Conservation (phyloP, 2,888 invertebrate species). For the Tachina grossa region DNA sequence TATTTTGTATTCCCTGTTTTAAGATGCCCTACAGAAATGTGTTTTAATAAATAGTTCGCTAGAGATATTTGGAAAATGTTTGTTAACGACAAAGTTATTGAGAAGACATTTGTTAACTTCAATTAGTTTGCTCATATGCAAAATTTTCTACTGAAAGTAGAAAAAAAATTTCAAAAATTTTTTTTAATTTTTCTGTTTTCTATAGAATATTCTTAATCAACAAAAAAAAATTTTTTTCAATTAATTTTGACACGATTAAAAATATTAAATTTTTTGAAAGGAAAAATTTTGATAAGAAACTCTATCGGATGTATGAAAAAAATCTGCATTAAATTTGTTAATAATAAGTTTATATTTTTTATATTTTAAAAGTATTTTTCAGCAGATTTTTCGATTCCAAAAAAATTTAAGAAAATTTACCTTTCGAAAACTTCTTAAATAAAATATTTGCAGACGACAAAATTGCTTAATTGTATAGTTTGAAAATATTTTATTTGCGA, state of each 20-base stretch:
- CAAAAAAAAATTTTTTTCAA: too few relatives aligned
- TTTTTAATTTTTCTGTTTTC: too few relatives aligned
- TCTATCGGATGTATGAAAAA: too few relatives aligned
- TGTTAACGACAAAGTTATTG: not conserved
- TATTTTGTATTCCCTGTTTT: conserved; percentile 7
- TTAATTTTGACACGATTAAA: too few relatives aligned
- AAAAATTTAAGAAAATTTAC: not conserved
- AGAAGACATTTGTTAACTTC: too few relatives aligned
- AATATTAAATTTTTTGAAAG: too few relatives aligned
- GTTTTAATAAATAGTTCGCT: not conserved
- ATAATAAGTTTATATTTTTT: not conserved
- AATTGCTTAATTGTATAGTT: not conserved
- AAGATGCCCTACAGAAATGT: conserved; percentile 10
- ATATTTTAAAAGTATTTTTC: too few relatives aligned
- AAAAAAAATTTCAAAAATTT: too few relatives aligned
- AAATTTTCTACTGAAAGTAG: too few relatives aligned
- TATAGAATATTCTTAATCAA: too few relatives aligned
- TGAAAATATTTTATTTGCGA: not conserved
- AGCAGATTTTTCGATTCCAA: not conserved
- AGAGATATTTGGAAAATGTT: not conserved
- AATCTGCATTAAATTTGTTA: not conserved
- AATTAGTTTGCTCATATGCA: too few relatives aligned
- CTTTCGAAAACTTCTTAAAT: not conserved
- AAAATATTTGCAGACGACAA: not conserved
- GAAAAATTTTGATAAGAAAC: too few relatives aligned